Evolutionary conservation across 1,140 invertebrate genomes (phyloP), one percentile per base, ranked within the genome.

Genomic region (Nomia melanderi): DNA sequence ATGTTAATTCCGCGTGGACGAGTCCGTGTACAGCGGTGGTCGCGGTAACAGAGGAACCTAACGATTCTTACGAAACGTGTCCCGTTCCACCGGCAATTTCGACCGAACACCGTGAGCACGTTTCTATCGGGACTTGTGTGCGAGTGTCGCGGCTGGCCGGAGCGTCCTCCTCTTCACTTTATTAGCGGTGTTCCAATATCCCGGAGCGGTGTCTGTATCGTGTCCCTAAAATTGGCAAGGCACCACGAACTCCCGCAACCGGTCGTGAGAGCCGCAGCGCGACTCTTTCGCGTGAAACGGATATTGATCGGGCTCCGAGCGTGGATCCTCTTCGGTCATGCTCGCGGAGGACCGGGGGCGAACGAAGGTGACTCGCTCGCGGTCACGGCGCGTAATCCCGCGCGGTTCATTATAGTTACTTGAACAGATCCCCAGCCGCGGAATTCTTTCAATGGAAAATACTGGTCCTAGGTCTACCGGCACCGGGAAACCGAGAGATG

Each of bases 121-220:
- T 57, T 29, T 7, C 14, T 12, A 4, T 2, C 9, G 23, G 25
- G 12, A 12, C 41, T 4, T 44, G 41, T 20, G 41, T 17, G 41
- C 41, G 39, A 14, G 39, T 1, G 9, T 41, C 1, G 36, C 8
- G 36, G 36, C 12, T 27, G 25, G 7, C 1, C 53, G 23, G 25
- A 20, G 33, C 8, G 33, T 7, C 6, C 39, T 50, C 17, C 54
- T 31, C 54, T 27, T 57, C 54, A 57, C 54, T 57, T 57, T 57
- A 57, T 57, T 57, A 57, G 54, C 54, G 54, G 54, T 31, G 54
- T 29, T 57, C 54, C 54, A 57, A 57, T 57, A 57, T 57, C 54
- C 54, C 27, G 2, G 0, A 50, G 47, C 27, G 14, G 27, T 29
- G 27, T 31, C 54, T 57, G 54, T 57, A 31, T 31, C 27, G 54